Evolutionary conservation across 1,140 invertebrate genomes (phyloP), one percentile per base, ranked within the genome.

Genomic region (Drosophila guanche): DNA sequence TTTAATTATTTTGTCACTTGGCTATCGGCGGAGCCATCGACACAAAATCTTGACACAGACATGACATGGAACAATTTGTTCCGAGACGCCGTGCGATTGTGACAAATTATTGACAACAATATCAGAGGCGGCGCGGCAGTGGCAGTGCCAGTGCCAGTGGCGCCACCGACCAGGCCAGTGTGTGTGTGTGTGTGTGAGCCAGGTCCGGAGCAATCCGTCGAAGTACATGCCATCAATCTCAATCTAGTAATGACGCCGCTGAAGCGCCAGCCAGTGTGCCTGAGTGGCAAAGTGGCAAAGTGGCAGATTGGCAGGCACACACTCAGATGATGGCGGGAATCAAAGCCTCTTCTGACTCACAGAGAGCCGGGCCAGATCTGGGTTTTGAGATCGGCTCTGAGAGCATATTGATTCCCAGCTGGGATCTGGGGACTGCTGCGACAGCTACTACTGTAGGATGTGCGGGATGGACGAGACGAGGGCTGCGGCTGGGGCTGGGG

Each of bases 21-120:
- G 54, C 85, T 90, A 90, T 90, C 86, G 76, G 47, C 42, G 60
- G 55, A 2, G 55, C 60, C 60, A 86, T 78, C 74, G 65, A 85
- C 54, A 77, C n/a, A 63, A 90, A 65, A 90, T 90, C 78, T 79
- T 86, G 89, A 90, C 89, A 89, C 83, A 60, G 80, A 83, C 89
- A 90, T 90, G 89, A 90, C 89, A 78, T 86, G 70, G 61, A 83
- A 90, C 68, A 90, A 89, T 90, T 89, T 88, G 79, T 84, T 68
- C 60, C 77, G 48, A 79, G 77, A 8, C 84, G 79, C 74, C 66
- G 78, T 75, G 89, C 83, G 78, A 81, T 83, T 83, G 89, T 90
- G 89, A 90, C 89, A 90, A 90, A 90, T 90, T 90, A 90, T 90
- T 85, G 73, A 84, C 79, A 83, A 89, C 55, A 88, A 86, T 88